Conservation (phyloP, 1,140 invertebrate species). For the Mya arenaria region DNA sequence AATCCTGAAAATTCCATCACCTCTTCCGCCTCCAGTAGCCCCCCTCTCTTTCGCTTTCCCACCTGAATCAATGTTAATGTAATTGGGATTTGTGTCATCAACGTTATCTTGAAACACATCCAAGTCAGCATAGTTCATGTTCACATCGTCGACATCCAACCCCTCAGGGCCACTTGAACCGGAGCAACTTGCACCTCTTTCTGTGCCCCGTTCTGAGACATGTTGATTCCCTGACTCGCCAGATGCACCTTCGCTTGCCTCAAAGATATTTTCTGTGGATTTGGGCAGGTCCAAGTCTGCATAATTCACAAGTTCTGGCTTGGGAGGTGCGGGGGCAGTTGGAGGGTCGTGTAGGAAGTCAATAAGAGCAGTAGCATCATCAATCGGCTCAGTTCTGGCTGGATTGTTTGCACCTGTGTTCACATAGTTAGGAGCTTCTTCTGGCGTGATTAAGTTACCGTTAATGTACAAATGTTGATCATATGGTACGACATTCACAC, state of each 20-base stretch:
- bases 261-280: slow-evolving; percentile 65
- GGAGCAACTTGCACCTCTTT: background rate
- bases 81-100: slow-evolving; percentile 57
- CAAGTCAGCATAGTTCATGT: slow-evolving; percentile 59
- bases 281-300: slow-evolving; percentile 71
- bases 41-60: slow-evolving; percentile 38
- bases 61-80: slow-evolving; percentile 67
- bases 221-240: slow-evolving; percentile 34
- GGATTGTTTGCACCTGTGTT: slow-evolving; percentile 59
- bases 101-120: slow-evolving; percentile 49
- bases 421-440: slow-evolving; percentile 68
- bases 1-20: background rate
- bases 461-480: slow-evolving; percentile 68
- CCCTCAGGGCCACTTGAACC: slow-evolving; percentile 29
- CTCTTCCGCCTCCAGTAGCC: slow-evolving; percentile 1
- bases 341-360: slow-evolving; percentile 67
- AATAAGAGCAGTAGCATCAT: slow-evolving; percentile 65
- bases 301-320: slow-evolving; percentile 67
- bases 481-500: slow-evolving; percentile 27
- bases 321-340: slow-evolving; percentile 18
- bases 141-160: slow-evolving; percentile 48
- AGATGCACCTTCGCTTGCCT: slow-evolving; percentile 32
- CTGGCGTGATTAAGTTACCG: slow-evolving; percentile 29
- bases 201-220: background rate
- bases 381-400: slow-evolving; percentile 47